Conservation (phyloP, 2,113 vertebrate genomes). For the Tinamus guttatus region DNA sequence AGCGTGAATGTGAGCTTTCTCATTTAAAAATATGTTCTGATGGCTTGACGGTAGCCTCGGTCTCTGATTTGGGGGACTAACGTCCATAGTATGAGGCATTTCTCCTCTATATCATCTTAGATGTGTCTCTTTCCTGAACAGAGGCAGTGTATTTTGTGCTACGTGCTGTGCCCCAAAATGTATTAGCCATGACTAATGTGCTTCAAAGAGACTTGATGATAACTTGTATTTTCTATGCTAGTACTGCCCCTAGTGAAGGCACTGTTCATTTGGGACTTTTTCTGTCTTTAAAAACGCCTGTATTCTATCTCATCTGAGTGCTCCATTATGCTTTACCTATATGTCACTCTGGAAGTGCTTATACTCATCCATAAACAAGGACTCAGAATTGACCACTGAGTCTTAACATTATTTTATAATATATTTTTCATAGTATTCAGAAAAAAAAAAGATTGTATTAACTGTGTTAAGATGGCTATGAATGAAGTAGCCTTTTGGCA, state of each 20-base stretch:
- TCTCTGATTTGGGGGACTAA: background rate
- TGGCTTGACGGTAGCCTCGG: constrained; percentile 9
- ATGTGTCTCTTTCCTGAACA: constrained; percentile 54
- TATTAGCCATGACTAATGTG: constrained; percentile 61
- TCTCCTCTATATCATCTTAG: constrained; percentile 36
- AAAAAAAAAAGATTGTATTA: background rate
- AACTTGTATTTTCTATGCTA: constrained; percentile 57
- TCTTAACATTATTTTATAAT: background rate
- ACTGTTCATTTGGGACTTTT: constrained; percentile 5
- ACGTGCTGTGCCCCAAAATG: constrained; percentile 46
- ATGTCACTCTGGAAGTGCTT: constrained; percentile 15
- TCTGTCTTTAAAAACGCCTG: constrained; percentile 27
- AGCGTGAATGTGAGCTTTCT: background rate
- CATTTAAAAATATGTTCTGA: constrained; percentile 15
- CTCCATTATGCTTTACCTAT: constrained; percentile 6
- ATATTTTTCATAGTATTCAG: background rate
- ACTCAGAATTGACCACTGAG: constrained; percentile 20
- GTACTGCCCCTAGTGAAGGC: constrained; percentile 44
- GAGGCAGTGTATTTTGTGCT: constrained; percentile 62
- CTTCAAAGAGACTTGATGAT: constrained; percentile 54
- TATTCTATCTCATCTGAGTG: constrained; percentile 54
- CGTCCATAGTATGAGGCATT: background rate
- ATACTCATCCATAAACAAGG: background rate
- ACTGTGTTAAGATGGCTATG: background rate
- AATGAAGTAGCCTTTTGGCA: background rate